Conservation (phyloP, 2,888 invertebrate species). For the Achlya flavicornis region DNA sequence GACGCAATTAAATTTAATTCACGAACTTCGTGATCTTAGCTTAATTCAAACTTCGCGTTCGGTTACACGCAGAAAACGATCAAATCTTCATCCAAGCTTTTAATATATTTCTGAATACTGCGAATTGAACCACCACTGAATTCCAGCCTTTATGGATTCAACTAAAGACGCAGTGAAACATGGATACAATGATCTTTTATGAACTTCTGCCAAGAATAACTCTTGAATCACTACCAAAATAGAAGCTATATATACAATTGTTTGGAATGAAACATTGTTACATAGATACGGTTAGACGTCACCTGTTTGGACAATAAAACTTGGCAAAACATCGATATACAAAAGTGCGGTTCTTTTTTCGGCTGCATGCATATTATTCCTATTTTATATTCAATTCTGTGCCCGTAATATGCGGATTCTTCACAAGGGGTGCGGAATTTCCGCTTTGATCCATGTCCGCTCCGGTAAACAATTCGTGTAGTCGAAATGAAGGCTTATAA, state of each 20-base stretch:
- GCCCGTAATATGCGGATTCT: slow-evolving; percentile 39
- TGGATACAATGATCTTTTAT: too few species aligned
- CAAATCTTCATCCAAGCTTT: not conserved
- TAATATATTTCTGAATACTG: not conserved
- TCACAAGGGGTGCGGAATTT: slow-evolving; percentile 25
- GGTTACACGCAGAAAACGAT: slow-evolving; percentile 11
- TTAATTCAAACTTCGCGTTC: slow-evolving; percentile 20
- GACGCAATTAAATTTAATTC: slow-evolving; percentile 65
- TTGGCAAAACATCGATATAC: slow-evolving; percentile 45
- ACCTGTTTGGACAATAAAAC: slow-evolving; percentile 42
- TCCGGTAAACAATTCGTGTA: slow-evolving; percentile 9
- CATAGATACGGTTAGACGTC: slow-evolving; percentile 19
- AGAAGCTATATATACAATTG: slow-evolving; percentile 3
- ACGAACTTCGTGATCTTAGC: slow-evolving; percentile 33
- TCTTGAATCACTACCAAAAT: not conserved
- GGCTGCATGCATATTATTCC: slow-evolving; percentile 37
- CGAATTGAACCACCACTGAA: too few species aligned
- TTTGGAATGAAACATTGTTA: slow-evolving; percentile 16
- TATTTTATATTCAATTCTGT: slow-evolving; percentile 38
- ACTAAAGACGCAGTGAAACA: too few species aligned
- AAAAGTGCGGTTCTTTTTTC: slow-evolving; percentile 33
- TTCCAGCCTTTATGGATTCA: too few species aligned
- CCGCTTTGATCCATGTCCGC: slow-evolving; percentile 12
- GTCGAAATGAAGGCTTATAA: slow-evolving; percentile 4
- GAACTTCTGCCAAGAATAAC: not conserved